Percentiles rank a stretch among this genome's conserved stretches.
Evolutionary conservation across 2,888 invertebrate species (phyloP).

Genomic region (Cosmorhoe ocellata): DNA sequence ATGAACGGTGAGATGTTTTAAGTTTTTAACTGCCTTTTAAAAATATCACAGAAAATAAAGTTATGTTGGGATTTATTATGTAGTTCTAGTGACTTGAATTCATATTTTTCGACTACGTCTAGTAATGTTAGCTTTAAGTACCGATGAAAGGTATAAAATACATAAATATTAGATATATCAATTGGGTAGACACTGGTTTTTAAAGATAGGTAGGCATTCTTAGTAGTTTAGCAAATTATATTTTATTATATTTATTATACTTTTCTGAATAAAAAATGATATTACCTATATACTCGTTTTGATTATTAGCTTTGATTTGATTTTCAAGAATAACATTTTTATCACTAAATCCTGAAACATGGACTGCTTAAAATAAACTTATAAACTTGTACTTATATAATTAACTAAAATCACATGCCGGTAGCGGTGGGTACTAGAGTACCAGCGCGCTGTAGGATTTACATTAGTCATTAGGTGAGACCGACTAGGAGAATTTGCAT

Average conservation of each 20-base stretch:
- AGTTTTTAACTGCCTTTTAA: constrained; percentile 5
- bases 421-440: constrained; percentile 44
- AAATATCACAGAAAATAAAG: constrained; percentile 18
- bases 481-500: constrained; percentile 7
- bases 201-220: too few species aligned
- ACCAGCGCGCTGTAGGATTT: constrained; percentile 15
- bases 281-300: too few species aligned
- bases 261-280: too few species aligned
- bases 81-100: constrained; percentile 1
- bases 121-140: too few species aligned
- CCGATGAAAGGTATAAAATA: too few species aligned
- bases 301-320: too few species aligned
- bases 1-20: constrained; percentile 23
- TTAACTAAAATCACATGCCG: constrained; percentile 76
- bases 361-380: constrained; percentile 46
- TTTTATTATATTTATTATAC: too few species aligned
- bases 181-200: too few species aligned
- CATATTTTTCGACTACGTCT: not conserved
- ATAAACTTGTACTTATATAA: constrained; percentile 76
- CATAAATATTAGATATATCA: too few species aligned
- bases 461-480: constrained; percentile 16
- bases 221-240: too few species aligned
- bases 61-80: not conserved
- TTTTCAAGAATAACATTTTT: not conserved
- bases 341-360: constrained; percentile 28